Evolutionary conservation across 2,113 vertebrate species (phyloP), one percentile per base, ranked within the genome.

Genomic region (Ailuropoda melanoleuca): DNA sequence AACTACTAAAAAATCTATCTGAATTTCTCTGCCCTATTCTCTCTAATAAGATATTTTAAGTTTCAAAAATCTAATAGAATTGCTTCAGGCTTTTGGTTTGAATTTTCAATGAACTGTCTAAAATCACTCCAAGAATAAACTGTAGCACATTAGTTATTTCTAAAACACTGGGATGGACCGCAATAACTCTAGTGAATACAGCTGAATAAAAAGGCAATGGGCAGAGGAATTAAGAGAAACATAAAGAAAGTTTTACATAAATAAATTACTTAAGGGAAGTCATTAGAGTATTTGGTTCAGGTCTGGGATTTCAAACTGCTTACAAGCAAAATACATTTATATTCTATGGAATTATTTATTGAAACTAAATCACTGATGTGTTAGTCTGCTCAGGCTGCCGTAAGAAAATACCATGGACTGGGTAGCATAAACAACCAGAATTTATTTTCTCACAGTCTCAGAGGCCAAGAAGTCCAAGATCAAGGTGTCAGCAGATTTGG

Each of bases 41-140:
- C n/a, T 86, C 23, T 93, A 46, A 77, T 95, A 88, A 82, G 77
- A 96, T 95, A 93, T 88, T 96, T 97, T 90, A 80, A 96, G 34
- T 88, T 83, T 97, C 60, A 72, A 90, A 62, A 86, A 86, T 34
- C 23, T 96, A 93, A 93, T 83, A 88, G 64, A 97, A 91, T 95
- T 95, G 70, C 53, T 94, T 93, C 24, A 91, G 88, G 46, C 6
- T 89, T 77, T 88, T 46, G 34, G 24, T 74, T 93, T 94, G 93
- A 91, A 93, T 97, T 93, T 93, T 86, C 94, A 39, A 86, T 64
- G 2, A 26, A 70, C 50, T 90, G 13, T 78, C 31, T 46, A 64
- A 95, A 97, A 88, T 95, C 82, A 82, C 29, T 83, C 29, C 23
- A 68, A 48, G 12, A 90, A 50, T 83, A 50, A 88, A 88, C 68